These are phyloP conservation scores for Schizopygopsis malacanthus DNA, from an alignment of 2,797 vertebrate species.

Conservation along the genomic window DNA sequence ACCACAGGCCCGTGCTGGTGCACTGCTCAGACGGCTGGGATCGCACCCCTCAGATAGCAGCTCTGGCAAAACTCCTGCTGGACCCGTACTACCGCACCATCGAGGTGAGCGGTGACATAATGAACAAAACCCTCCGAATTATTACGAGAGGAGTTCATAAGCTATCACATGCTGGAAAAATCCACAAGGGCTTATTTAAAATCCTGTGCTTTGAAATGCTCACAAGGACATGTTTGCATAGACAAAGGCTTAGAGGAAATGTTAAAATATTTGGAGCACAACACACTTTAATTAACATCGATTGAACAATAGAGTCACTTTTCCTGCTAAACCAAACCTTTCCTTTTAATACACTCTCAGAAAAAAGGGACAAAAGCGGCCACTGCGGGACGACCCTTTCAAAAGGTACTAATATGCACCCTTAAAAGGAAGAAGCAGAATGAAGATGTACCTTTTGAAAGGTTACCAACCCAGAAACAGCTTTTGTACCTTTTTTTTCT, in stretches of 20 bases:
- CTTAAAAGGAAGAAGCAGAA: background rate
- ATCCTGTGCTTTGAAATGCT: conserved; percentile 2
- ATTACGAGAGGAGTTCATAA: conserved; percentile 5
- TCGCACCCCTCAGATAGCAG: conserved; percentile 95
- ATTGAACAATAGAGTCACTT: background rate
- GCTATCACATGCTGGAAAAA: conserved; percentile 41
- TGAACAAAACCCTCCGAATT: background rate
- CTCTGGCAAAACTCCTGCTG: conserved; percentile 92
- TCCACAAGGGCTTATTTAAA: conserved; percentile 34
- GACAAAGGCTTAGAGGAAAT: conserved; percentile 21
- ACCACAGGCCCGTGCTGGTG: conserved; percentile 91
- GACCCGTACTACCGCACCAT: conserved; percentile 97
- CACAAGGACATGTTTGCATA: conserved; percentile 27
- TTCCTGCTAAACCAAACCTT: background rate
- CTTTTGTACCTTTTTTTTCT: too few species aligned
- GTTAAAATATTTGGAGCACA: conserved; percentile 16
- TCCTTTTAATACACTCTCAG: background rate
- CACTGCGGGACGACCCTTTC: background rate
- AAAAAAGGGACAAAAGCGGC: too few species aligned
- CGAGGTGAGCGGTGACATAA: conserved; percentile 80
- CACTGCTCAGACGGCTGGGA: conserved; percentile 99
- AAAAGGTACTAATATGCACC: background rate
- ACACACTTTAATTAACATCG: background rate
- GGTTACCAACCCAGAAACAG: too few species aligned
- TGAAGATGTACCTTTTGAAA: too few species aligned